phyloP scores from a whole-genome alignment of 2,888 invertebrate genomes.

The Drosophila multiciliata region DNA sequence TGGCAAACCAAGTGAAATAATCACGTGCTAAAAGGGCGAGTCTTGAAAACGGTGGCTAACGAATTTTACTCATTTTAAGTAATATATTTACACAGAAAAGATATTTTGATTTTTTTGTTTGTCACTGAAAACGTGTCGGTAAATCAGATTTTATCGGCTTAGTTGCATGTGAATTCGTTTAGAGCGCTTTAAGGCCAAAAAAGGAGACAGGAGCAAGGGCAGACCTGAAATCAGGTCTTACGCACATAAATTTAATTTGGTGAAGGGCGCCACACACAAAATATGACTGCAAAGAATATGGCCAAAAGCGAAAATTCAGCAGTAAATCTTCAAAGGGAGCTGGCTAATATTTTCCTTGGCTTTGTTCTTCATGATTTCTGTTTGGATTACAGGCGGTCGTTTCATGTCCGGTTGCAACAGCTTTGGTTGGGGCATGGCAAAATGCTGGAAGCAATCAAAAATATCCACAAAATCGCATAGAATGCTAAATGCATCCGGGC shows the following conservation, averaged over 20 bases:
- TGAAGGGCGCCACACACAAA: conserved; percentile 12
- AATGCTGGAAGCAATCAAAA: conserved; percentile 7
- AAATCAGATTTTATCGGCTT: conserved; percentile 74
- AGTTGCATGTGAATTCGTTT: conserved; percentile 69
- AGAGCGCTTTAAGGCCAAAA: conserved; percentile 54
- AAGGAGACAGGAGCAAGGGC: conserved; percentile 2
- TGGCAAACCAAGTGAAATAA: conserved; percentile 34
- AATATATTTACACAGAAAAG: conserved; percentile 41
- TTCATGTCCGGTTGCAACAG: conserved; percentile 19
- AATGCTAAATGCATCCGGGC: conserved; percentile 24
- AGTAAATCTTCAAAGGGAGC: conserved; percentile 46
- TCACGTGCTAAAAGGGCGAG: conserved; percentile 55
- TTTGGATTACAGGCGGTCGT: conserved; percentile 24
- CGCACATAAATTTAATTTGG: conserved; percentile 54
- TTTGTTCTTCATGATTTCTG: conserved; percentile 36
- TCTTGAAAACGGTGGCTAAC: conserved; percentile 24
- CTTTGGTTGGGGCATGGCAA: neutral
- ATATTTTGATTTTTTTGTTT: neutral
- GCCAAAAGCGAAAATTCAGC: conserved; percentile 24
- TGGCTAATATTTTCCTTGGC: conserved; percentile 41
- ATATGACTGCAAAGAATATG: conserved; percentile 13
- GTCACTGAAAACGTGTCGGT: conserved; percentile 16
- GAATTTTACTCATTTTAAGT: conserved; percentile 23
- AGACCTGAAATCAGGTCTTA: conserved; percentile 41
- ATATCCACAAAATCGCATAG: conserved; percentile 12